Evolutionary conservation across 64 coral and sea anemone species (phyloP).

Genomic region (Pocillopora damicornis): DNA sequence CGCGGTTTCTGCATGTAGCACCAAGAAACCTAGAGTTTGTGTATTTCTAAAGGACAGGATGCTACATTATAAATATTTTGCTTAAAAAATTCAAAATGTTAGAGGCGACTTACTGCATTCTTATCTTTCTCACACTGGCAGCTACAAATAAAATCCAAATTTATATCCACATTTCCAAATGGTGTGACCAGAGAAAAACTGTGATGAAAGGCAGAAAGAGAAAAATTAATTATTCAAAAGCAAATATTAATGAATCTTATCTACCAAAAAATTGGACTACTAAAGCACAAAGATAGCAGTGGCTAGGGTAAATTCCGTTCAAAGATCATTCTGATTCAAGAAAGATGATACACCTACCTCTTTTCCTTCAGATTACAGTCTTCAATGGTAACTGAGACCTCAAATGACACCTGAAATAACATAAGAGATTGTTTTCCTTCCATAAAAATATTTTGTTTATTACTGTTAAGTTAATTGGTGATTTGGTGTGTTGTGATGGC

Average conservation of each 20-base stretch:
- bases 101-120: conserved; percentile 3
- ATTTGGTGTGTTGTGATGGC: neutral
- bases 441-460: no score
- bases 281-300: no score
- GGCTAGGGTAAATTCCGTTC: no score
- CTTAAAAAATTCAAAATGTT: neutral
- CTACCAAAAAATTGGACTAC: no score
- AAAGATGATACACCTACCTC: conserved; percentile 9
- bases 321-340: no score
- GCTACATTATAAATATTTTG: neutral
- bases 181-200: conserved; percentile 76
- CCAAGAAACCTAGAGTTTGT: no score
- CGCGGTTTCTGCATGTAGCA: no score
- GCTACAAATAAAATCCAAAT: conserved; percentile 66
- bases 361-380: conserved; percentile 56
- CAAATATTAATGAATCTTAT: no score
- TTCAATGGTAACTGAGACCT: conserved; percentile 58
- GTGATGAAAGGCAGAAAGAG: neutral
- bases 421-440: neutral
- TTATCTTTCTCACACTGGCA: conserved; percentile 78
- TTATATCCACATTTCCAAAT: conserved; percentile 82
- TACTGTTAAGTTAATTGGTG: neutral
- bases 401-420: conserved; percentile 55
- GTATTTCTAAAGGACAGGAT: no score
- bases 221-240: no score